Evolutionary conservation across 2,797 vertebrate species (phyloP).

Genomic region (Sphaeramia orbicularis): DNA sequence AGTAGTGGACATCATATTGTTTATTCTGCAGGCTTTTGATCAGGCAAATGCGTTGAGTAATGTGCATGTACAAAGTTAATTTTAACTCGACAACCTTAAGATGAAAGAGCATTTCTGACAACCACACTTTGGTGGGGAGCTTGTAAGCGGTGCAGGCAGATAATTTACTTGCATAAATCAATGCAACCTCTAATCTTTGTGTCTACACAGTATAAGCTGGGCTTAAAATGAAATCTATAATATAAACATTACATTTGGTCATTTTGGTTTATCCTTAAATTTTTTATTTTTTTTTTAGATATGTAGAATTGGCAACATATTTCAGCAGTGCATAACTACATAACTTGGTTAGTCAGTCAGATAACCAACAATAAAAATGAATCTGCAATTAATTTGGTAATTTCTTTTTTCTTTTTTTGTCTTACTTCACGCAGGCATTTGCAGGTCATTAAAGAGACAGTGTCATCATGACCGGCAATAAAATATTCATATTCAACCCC

Average conservation of each 20-base stretch:
- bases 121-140: slow-evolving; percentile 16
- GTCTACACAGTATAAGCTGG: slow-evolving; percentile 18
- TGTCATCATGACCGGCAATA: slow-evolving; percentile 3
- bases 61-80: slow-evolving; percentile 37
- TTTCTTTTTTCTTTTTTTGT: too few relatives aligned
- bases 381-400: too few relatives aligned
- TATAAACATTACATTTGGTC: too few relatives aligned
- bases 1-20: slow-evolving; percentile 1
- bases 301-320: too few relatives aligned
- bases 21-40: slow-evolving; percentile 25
- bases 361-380: too few relatives aligned
- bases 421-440: too few relatives aligned
- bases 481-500: too few relatives aligned
- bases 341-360: too few relatives aligned
- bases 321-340: too few relatives aligned
- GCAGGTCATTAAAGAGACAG: background rate
- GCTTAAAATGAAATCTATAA: too few relatives aligned
- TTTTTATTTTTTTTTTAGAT: too few relatives aligned
- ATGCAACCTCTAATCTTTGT: slow-evolving; percentile 10
- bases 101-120: slow-evolving; percentile 27
- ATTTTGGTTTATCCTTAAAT: too few relatives aligned
- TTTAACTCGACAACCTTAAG: slow-evolving; percentile 49
- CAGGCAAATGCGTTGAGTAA: slow-evolving; percentile 18
- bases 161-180: slow-evolving; percentile 37
- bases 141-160: slow-evolving; percentile 30